These are phyloP conservation scores for Lepidonotus clava DNA, from an alignment of 2,888 invertebrate genomes.

Conservation along the genomic window DNA sequence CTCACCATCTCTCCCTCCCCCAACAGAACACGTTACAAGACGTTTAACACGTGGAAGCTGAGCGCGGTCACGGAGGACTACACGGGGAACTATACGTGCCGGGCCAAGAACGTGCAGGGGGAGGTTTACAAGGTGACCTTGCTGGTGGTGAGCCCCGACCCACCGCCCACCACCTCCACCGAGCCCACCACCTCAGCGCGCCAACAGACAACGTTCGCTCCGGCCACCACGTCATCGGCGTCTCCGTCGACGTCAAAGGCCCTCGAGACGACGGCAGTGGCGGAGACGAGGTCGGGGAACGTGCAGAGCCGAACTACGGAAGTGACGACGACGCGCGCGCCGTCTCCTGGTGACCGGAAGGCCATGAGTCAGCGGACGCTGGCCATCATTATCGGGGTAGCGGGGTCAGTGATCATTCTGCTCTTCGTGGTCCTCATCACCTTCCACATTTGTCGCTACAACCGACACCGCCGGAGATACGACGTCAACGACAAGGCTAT, in stretches of 20 bases:
- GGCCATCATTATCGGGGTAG: conserved; percentile 4
- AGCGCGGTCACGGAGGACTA: conserved; percentile 8
- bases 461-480: background rate
- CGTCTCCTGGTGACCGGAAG: background rate
- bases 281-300: background rate
- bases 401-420: background rate
- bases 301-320: background rate
- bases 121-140: background rate
- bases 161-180: background rate
- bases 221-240: background rate
- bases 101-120: conserved; percentile 55
- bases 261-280: conserved; percentile 21
- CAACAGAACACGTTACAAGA: conserved; percentile 54
- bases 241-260: background rate
- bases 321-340: conserved; percentile 13
- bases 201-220: background rate
- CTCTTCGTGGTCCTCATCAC: background rate
- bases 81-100: conserved; percentile 59
- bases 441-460: background rate
- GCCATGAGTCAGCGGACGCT: background rate
- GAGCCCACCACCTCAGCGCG: background rate
- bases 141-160: background rate
- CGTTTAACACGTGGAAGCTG: conserved; percentile 16
- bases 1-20: conserved; percentile 59
- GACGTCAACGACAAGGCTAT: conserved; percentile 34